These are phyloP conservation scores for Cheilosia vulpina DNA, from an alignment of 2,888 invertebrate genomes.

Conservation along the genomic window DNA sequence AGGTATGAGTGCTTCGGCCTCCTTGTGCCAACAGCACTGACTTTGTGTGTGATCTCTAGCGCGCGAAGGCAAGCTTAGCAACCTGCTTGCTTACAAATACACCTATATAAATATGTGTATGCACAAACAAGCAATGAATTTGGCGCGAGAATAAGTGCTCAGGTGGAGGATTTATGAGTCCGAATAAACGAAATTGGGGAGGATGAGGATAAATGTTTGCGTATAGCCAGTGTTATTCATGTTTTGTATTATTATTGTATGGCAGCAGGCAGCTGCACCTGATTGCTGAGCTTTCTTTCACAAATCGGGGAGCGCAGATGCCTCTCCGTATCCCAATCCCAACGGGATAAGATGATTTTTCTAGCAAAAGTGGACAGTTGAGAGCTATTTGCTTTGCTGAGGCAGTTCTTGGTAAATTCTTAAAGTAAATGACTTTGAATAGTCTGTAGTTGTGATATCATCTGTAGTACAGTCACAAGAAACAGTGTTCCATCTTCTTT, in stretches of 20 bases:
- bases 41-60: slow-evolving; percentile 32
- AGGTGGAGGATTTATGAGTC: slow-evolving; percentile 63
- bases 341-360: background rate
- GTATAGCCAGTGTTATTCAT: slow-evolving; percentile 51
- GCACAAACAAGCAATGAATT: slow-evolving; percentile 22
- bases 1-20: slow-evolving; percentile 48
- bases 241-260: slow-evolving; percentile 47
- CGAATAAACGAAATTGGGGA: slow-evolving; percentile 58
- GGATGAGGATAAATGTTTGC: slow-evolving; percentile 58
- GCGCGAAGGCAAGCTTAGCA: slow-evolving; percentile 7
- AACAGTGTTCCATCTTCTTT: no score
- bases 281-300: slow-evolving; percentile 10
- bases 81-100: slow-evolving; percentile 1
- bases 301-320: background rate
- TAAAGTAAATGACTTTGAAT: no score
- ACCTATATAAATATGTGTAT: background rate
- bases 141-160: slow-evolving; percentile 62
- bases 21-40: slow-evolving; percentile 36
- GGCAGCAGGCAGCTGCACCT: slow-evolving; percentile 13
- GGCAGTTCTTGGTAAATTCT: no score
- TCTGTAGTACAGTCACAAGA: no score
- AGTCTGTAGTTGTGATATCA: no score
- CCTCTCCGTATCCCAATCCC: background rate
- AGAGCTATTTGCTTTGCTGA: no score
- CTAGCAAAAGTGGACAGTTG: background rate